A percentile compares a stretch with the other conserved stretches of the same genome.
These are phyloP conservation scores for Campylomormyrus tamandua DNA, from an alignment of 2,113 vertebrate species.

Conservation along the genomic window DNA sequence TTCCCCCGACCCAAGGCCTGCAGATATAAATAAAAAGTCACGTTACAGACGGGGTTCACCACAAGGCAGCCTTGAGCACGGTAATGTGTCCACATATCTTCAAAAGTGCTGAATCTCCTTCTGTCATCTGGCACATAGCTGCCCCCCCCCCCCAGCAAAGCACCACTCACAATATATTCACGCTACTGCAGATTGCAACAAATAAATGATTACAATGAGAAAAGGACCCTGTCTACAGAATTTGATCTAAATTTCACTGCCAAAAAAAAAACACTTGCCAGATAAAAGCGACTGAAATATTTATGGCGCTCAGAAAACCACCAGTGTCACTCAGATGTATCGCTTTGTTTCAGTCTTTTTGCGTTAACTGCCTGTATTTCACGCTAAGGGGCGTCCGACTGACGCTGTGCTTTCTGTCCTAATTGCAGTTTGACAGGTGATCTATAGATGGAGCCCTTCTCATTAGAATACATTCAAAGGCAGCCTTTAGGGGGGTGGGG, in stretches of 20 bases:
- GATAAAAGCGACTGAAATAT: background rate
- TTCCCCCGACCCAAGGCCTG: slow-evolving; percentile 71
- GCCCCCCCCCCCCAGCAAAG: slow-evolving; percentile 30
- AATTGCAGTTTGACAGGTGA: slow-evolving; percentile 68
- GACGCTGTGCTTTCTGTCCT: background rate
- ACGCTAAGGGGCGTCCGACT: background rate
- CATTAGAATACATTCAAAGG: slow-evolving; percentile 60
- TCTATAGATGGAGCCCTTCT: slow-evolving; percentile 72
- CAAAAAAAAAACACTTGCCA: background rate
- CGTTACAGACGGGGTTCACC: slow-evolving; percentile 68
- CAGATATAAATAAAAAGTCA: slow-evolving; percentile 74
- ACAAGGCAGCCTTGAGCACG: slow-evolving; percentile 60
- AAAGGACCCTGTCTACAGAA: background rate
- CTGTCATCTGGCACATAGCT: slow-evolving; percentile 54
- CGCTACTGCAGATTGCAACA: slow-evolving; percentile 54
- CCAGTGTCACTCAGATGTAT: too few relatives aligned
- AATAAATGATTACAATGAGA: slow-evolving; percentile 55
- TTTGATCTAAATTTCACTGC: background rate
- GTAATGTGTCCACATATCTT: slow-evolving; percentile 75
- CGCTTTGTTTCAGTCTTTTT: background rate
- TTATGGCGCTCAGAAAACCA: background rate
- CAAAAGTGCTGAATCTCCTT: slow-evolving; percentile 70
- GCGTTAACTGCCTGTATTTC: background rate
- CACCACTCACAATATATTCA: slow-evolving; percentile 53
- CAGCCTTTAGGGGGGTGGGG: slow-evolving; percentile 27